Percentiles rank a stretch among this genome's conserved stretches.
Conservation (phyloP, 1,140 invertebrate genomes). For the Ceratoteleas bidentatus region DNA sequence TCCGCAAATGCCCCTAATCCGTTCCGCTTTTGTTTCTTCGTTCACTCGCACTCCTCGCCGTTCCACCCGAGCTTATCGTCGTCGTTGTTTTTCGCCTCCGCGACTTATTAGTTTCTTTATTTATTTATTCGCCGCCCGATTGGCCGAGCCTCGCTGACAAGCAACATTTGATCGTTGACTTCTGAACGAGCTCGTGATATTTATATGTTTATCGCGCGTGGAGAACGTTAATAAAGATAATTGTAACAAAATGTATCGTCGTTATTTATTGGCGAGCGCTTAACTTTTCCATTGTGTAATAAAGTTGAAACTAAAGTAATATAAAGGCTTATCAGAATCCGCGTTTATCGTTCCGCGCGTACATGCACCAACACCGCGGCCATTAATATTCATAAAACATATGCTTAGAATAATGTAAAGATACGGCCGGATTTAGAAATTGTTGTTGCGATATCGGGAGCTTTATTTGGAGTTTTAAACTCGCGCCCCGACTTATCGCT, state of each 20-base stretch:
- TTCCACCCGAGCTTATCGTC: too few relatives aligned
- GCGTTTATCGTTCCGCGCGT: conserved; percentile 45
- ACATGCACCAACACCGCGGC: conserved; percentile 42
- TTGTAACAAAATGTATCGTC: conserved; percentile 58
- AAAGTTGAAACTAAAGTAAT: conserved; percentile 63
- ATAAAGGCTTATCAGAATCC: conserved; percentile 64
- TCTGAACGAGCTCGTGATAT: conserved; percentile 11
- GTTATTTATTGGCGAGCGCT: conserved; percentile 58
- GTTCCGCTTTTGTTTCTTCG: background rate
- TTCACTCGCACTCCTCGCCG: background rate
- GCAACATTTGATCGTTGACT: background rate
- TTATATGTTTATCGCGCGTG: conserved; percentile 48
- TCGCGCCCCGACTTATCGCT: conserved; percentile 9
- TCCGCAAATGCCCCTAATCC: conserved; percentile 10
- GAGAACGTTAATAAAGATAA: conserved; percentile 59
- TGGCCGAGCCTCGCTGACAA: too few relatives aligned
- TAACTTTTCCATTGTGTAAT: conserved; percentile 65
- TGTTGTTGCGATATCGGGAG: conserved; percentile 32
- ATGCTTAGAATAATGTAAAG: conserved; percentile 62
- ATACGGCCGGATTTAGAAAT: conserved; percentile 49
- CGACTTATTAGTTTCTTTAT: background rate
- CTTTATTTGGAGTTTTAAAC: conserved; percentile 41
- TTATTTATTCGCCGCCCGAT: background rate
- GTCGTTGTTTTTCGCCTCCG: too few relatives aligned
- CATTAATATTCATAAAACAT: conserved; percentile 65